These are phyloP conservation scores for Sarcophilus harrisii DNA, from an alignment of 2,797 vertebrate genomes.

Conservation along the genomic window DNA sequence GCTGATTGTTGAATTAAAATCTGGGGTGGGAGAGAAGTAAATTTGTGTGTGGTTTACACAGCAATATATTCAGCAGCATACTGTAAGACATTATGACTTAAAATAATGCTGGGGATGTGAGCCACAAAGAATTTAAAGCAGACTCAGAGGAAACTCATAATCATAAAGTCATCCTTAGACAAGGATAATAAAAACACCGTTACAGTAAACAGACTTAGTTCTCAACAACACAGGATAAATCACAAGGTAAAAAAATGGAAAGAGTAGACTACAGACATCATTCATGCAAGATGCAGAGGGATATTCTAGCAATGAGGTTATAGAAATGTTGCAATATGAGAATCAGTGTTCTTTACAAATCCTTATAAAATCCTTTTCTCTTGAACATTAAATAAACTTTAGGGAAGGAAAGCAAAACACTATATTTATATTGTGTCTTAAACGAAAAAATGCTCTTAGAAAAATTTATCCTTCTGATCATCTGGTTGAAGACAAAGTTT, in stretches of 20 bases:
- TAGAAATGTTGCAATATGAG: slow-evolving; percentile 62
- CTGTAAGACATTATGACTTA: slow-evolving; percentile 68
- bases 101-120: slow-evolving; percentile 65
- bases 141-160: slow-evolving; percentile 73
- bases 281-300: slow-evolving; percentile 55
- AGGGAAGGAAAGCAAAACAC: neutral
- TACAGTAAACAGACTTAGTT: slow-evolving; percentile 78
- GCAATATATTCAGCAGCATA: slow-evolving; percentile 67
- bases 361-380: slow-evolving; percentile 24
- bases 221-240: slow-evolving; percentile 72
- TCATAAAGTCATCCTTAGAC: slow-evolving; percentile 80
- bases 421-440: slow-evolving; percentile 26
- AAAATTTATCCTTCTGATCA: neutral
- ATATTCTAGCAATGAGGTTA: slow-evolving; percentile 71
- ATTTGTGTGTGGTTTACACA: slow-evolving; percentile 64
- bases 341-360: slow-evolving; percentile 62
- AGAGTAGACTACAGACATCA: slow-evolving; percentile 36
- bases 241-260: slow-evolving; percentile 65
- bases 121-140: slow-evolving; percentile 76
- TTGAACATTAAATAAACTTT: slow-evolving; percentile 65
- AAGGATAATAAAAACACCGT: slow-evolving; percentile 80
- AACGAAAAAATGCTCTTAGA: slow-evolving; percentile 20
- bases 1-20: slow-evolving; percentile 75
- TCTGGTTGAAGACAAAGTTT: slow-evolving; percentile 8
- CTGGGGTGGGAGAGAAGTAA: slow-evolving; percentile 69